Evolutionary conservation across 2,888 invertebrate species (phyloP), one percentile per base, ranked within the genome.

Genomic region (Ferdinandea cuprea): DNA sequence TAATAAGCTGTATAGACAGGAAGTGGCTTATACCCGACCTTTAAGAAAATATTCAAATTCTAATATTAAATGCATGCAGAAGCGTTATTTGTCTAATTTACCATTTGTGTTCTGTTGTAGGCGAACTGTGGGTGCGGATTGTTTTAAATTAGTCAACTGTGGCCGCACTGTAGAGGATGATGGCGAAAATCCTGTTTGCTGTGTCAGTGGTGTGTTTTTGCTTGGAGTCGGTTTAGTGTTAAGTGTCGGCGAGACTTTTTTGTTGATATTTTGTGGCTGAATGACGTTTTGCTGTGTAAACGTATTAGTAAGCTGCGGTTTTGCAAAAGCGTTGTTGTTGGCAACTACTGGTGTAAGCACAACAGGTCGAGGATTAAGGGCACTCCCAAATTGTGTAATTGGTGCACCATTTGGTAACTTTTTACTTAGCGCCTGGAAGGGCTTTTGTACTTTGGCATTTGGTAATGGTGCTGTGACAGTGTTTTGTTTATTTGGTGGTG

Each of bases 401-500:
- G 1, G 19, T 56, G 28, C 21, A 17, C 8, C 6, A 44, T 50
- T 48, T 25, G 52, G 25, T 17, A 50, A 13, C 1, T 17, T 1
- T 46, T 52, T 68, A 19, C 37, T 56, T 2, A 65, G 35, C 8
- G 58, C 25, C 25, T 65, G 58, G 17, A 37, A 44, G 37, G 35
- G 30, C 15, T 32, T n/a, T 19, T 46, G 46, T 17, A 4, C n/a
- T 37, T 52, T 72, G 35, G 65, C 35, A 9, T 5, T 52, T 65
- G 19, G 61, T 30, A 25, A 19, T 48, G 48, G 25, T 6, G 19
- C 5, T 54, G n/a, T 35, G 17, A 25, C 48, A 63, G 35, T 61
- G 32, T 63, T 65, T 54, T 40, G 71, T 76, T 46, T 59, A 4
- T 46, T 17, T 46, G 59, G 40, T 54, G 46, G 71, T 76, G 52